A percentile compares a stretch with the other conserved stretches of the same genome.
Conservation (phyloP, 2,888 invertebrate genomes). For the Chelonus formosanus region DNA sequence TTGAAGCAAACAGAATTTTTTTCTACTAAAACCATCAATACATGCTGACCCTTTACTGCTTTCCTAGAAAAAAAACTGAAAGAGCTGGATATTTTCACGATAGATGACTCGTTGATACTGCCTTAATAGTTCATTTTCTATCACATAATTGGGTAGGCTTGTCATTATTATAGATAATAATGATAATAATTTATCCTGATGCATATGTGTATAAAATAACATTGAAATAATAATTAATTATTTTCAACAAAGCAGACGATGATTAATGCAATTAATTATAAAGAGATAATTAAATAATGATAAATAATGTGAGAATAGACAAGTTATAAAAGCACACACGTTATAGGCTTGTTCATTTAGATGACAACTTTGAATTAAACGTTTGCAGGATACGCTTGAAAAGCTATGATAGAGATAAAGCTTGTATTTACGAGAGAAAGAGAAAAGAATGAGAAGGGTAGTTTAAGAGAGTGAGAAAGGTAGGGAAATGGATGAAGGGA, state of each 20-base stretch:
- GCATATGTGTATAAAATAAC: neutral
- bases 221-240: neutral
- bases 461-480: too few relatives aligned
- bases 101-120: too few relatives aligned
- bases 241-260: neutral
- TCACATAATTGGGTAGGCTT: too few relatives aligned
- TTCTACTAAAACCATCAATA: too few relatives aligned
- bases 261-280: neutral
- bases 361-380: slow-evolving; percentile 28
- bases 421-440: slow-evolving; percentile 5
- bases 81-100: too few relatives aligned
- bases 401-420: slow-evolving; percentile 7
- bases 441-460: neutral
- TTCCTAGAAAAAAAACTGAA: too few relatives aligned
- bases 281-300: neutral
- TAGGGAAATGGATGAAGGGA: slow-evolving; percentile 9
- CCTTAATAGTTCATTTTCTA: too few relatives aligned
- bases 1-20: too few relatives aligned
- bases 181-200: neutral
- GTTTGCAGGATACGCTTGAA: slow-evolving; percentile 26
- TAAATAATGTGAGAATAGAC: slow-evolving; percentile 14
- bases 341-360: slow-evolving; percentile 21
- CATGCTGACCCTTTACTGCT: too few relatives aligned
- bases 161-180: slow-evolving; percentile 1
- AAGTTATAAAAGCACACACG: neutral